Base-by-base conservation (phyloP, 1,140 invertebrate species). In the Eriosoma lanigerum region DNA sequence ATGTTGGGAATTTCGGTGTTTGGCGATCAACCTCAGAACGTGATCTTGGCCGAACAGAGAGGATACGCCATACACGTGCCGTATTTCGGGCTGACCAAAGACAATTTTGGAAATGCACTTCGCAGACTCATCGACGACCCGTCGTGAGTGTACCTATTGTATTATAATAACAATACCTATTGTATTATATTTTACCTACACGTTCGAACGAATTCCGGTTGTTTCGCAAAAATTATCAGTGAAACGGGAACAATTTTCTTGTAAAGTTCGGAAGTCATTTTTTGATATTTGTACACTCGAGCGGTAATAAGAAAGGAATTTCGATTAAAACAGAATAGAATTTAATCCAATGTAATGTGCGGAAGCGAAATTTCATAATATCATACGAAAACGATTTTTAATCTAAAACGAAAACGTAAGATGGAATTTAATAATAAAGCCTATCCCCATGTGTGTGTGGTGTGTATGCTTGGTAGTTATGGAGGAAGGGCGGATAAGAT, bases 1-100 rank as follows among this genome's bases (percentile, higher is more conserved):
- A 86, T 93, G 1, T 85, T 93, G 26, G 91, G 89, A 2, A 87
- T 93, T 60, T 92, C 93, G 48, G 86, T 93, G 21, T 89, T 90
- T 58, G 87, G 86, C 19, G 90, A 92, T 82, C 81, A 81, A 21
- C 15, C 15, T 10, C 52, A 46, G 3, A 81, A 81, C 60, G n/a
- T 56, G 6, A 24, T 38, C 0, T 21, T 44, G 10, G 44, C 56
- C 21, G 32, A 48, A 12, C 24, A 26, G 9, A 76, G 52, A 19
- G 70, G 56, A 3, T 46, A 54, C 26, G 81, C 50, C 1, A 9
- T 60, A 5, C 17, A 50, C 24, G 19, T 75, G 8, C 48, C 50
- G 15, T 60, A 76, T 17, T 58, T 60, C 4, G 29, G 12, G 15
- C 17, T 81, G 5, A 81, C 81, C 52, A 21, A 21, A 8, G 19